A percentile compares a stretch with the other conserved stretches of the same genome.
These are phyloP conservation scores for Sphecodes monilicornis DNA, from an alignment of 2,888 invertebrate species.

Conservation along the genomic window DNA sequence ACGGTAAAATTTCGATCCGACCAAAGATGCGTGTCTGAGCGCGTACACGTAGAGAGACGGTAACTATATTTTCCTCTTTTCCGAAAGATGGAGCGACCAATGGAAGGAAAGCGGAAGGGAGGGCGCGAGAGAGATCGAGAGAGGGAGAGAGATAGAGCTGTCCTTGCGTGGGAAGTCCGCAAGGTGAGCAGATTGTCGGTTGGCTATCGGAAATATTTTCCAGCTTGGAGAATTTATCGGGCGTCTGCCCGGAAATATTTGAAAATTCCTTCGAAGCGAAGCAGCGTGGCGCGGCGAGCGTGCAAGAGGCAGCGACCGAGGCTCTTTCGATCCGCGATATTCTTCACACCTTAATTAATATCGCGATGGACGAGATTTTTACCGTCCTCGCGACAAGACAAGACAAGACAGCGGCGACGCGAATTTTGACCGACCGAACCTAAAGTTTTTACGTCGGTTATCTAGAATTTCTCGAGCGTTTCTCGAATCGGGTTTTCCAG, in stretches of 20 bases:
- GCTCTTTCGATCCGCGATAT: slow-evolving; percentile 61
- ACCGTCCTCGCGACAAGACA: slow-evolving; percentile 28
- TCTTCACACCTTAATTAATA: slow-evolving; percentile 74
- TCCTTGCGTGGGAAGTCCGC: slow-evolving; percentile 68
- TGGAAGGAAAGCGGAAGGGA: background rate
- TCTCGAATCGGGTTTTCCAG: background rate
- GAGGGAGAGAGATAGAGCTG: slow-evolving; percentile 29
- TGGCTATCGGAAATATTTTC: slow-evolving; percentile 81
- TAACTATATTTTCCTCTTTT: slow-evolving; percentile 24
- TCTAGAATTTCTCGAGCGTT: background rate
- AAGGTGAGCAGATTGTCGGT: slow-evolving; percentile 72
- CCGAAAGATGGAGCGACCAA: background rate
- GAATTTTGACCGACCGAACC: background rate
- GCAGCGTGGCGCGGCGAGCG: slow-evolving; percentile 35
- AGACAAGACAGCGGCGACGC: background rate
- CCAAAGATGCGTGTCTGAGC: background rate
- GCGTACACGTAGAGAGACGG: background rate
- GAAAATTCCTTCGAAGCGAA: slow-evolving; percentile 76
- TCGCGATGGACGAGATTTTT: slow-evolving; percentile 56
- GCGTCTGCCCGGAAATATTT: slow-evolving; percentile 79
- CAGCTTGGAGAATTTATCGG: slow-evolving; percentile 80
- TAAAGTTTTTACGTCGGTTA: background rate
- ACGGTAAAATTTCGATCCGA: slow-evolving; percentile 72
- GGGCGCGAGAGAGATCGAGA: background rate
- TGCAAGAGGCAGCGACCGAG: slow-evolving; percentile 40